These are phyloP conservation scores for Gymnosoma rotundatum DNA, from an alignment of 2,888 invertebrate species.

Conservation along the genomic window DNA sequence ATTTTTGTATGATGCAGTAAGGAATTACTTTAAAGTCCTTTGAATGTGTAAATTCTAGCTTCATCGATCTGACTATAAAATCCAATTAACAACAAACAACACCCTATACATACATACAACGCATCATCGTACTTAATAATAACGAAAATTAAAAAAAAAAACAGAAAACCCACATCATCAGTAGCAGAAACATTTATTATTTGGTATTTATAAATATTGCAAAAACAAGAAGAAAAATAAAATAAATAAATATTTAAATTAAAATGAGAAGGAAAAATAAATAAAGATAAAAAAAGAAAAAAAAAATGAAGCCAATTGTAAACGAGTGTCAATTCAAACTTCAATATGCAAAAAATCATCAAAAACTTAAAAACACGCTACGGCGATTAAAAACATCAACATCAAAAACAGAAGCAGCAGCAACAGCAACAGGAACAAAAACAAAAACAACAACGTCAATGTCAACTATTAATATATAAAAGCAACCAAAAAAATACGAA, in stretches of 20 bases:
- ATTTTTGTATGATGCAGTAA: too few species aligned
- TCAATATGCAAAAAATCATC: constrained; percentile 64
- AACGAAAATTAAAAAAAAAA: constrained; percentile 8
- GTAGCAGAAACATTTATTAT: constrained; percentile 43
- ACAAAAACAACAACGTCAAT: background rate
- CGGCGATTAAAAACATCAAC: constrained; percentile 64
- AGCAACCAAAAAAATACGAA: background rate
- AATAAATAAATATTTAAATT: constrained; percentile 37
- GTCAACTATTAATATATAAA: constrained; percentile 27
- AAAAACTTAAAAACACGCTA: constrained; percentile 59
- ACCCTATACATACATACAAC: constrained; percentile 6
- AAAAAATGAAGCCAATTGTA: constrained; percentile 69
- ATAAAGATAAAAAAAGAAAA: constrained; percentile 22
- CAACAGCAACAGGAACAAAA: background rate
- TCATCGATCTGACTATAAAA: too few species aligned
- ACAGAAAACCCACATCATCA: constrained; percentile 38
- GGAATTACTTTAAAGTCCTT: too few species aligned
- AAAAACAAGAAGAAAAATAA: background rate
- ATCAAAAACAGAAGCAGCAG: constrained; percentile 6
- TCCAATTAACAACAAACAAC: too few species aligned
- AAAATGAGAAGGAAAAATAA: constrained; percentile 33
- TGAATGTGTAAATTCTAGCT: too few species aligned
- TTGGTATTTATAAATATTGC: constrained; percentile 46
- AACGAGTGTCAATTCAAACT: constrained; percentile 67
- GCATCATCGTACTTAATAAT: constrained; percentile 17